Percentiles rank a stretch among this genome's conserved stretches.
These are phyloP conservation scores for Cheilosia vernalis DNA, from an alignment of 2,888 invertebrate species.

Conservation along the genomic window DNA sequence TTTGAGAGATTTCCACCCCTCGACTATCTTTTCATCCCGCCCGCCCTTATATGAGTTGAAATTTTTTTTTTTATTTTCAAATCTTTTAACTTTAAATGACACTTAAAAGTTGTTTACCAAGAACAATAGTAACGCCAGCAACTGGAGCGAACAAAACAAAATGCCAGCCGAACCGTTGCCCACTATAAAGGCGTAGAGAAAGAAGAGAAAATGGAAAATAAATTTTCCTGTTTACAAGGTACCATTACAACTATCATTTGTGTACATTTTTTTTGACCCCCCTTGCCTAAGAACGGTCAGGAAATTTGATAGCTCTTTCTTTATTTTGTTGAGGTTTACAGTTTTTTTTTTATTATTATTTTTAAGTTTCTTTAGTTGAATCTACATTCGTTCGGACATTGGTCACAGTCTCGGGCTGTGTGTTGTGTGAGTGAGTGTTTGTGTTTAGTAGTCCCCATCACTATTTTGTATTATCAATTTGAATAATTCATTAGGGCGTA, in stretches of 20 bases:
- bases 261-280: slow-evolving; percentile 1
- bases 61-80: slow-evolving; percentile 30
- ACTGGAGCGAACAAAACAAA: slow-evolving; percentile 10
- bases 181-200: slow-evolving; percentile 14
- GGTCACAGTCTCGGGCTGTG: slow-evolving; percentile 18
- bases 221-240: slow-evolving; percentile 71
- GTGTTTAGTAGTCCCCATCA: slow-evolving; percentile 12
- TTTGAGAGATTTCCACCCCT: slow-evolving; percentile 44
- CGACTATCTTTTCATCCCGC: background rate
- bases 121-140: slow-evolving; percentile 53
- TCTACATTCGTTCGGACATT: slow-evolving; percentile 52
- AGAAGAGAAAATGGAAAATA: slow-evolving; percentile 60
- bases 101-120: slow-evolving; percentile 72
- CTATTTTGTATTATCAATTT: slow-evolving; percentile 60
- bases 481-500: slow-evolving; percentile 71
- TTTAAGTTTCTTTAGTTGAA: slow-evolving; percentile 16
- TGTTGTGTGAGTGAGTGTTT: slow-evolving; percentile 5
- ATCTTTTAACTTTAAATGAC: slow-evolving; percentile 67
- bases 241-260: slow-evolving; percentile 68
- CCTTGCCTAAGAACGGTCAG: background rate
- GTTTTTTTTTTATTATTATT: slow-evolving; percentile 6
- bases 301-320: slow-evolving; percentile 57
- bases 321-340: slow-evolving; percentile 58
- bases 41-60: background rate
- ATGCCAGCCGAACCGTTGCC: slow-evolving; percentile 19